phyloP scores from a whole-genome alignment of 2,113 vertebrate genomes.

The Brachypodius melanocephalos region DNA sequence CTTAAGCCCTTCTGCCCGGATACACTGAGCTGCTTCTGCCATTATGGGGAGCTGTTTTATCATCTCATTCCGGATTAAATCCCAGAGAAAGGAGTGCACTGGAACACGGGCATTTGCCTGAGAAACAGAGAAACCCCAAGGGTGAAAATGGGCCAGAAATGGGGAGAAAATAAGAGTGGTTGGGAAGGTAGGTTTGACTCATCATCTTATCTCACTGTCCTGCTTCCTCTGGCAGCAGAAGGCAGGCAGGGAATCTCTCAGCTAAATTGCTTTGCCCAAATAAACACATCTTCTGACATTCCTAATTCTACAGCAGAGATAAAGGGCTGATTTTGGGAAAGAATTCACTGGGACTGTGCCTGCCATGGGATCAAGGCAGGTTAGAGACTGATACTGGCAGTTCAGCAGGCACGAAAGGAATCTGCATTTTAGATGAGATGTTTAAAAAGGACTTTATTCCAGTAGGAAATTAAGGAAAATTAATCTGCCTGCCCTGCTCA shows the following conservation, averaged over 20 bases:
- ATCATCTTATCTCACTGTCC: background rate
- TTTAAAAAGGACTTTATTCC: background rate
- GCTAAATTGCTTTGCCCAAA: background rate
- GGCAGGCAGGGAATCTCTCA: background rate
- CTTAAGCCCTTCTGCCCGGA: conserved; percentile 74
- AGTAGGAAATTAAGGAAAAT: background rate
- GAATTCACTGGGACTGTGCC: background rate
- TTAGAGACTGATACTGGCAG: background rate
- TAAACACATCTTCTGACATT: background rate
- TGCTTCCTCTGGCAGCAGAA: background rate
- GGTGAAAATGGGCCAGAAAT: background rate
- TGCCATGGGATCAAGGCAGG: background rate
- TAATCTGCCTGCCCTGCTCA: background rate
- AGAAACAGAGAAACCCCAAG: background rate
- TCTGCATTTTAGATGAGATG: background rate
- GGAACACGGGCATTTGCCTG: conserved; percentile 71
- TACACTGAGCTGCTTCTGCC: conserved; percentile 75
- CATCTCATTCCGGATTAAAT: conserved; percentile 66
- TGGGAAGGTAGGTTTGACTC: background rate
- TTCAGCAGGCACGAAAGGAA: background rate
- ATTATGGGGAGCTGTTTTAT: conserved; percentile 72
- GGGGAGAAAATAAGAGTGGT: background rate
- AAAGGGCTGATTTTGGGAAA: background rate
- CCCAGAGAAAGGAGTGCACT: conserved; percentile 69
- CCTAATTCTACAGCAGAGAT: background rate